These are phyloP conservation scores for Tholera decimalis DNA, from an alignment of 2,888 invertebrate genomes.

Conservation along the genomic window DNA sequence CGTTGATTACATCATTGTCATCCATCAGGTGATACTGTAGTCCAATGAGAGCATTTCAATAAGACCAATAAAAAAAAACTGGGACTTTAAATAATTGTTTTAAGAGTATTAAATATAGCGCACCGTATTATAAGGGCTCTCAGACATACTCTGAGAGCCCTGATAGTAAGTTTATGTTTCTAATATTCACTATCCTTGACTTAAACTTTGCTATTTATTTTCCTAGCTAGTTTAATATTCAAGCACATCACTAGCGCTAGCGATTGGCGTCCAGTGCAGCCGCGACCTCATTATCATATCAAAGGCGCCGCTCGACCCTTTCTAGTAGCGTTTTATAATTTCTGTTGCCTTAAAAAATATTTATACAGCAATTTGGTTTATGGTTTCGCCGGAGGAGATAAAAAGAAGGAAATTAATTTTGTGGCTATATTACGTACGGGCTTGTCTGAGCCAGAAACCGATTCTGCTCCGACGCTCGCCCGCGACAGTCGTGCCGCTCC, in stretches of 20 bases:
- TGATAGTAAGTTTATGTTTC: not conserved
- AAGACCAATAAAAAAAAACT: no score
- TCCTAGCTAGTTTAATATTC: not conserved
- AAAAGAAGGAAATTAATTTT: conserved; percentile 2
- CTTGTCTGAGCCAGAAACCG: not conserved
- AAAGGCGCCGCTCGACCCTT: conserved; percentile 63
- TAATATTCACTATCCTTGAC: not conserved
- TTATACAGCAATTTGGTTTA: conserved; percentile 14
- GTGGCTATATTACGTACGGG: not conserved
- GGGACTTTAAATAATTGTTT: no score
- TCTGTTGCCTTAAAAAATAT: conserved; percentile 34
- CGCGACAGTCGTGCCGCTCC: no score
- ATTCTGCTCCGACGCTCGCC: no score
- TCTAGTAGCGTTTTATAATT: conserved; percentile 52
- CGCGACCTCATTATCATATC: conserved; percentile 73
- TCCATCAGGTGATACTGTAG: no score
- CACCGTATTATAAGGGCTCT: no score
- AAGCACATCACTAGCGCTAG: conserved; percentile 29
- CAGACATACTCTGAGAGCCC: not conserved
- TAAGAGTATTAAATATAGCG: no score
- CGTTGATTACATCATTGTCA: no score
- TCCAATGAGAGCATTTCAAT: no score
- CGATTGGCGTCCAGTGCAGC: conserved; percentile 38
- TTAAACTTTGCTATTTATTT: not conserved
- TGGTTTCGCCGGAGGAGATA: not conserved